phyloP scores from a whole-genome alignment of 2,113 vertebrate genomes.

The Albula glossodonta region DNA sequence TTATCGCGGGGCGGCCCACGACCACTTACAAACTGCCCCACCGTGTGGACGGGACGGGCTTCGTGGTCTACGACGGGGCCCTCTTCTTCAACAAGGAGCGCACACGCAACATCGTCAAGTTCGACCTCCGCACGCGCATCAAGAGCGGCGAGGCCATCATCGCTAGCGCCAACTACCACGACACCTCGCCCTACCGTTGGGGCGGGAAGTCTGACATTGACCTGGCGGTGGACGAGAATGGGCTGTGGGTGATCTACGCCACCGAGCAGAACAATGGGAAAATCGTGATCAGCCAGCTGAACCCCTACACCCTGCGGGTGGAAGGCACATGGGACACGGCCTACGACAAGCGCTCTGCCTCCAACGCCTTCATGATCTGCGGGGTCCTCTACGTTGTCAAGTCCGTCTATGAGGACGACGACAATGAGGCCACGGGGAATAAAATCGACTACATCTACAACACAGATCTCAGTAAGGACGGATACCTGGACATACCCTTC shows the following conservation, averaged over 20 bases:
- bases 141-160: slow-evolving; percentile 99
- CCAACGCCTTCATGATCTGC: slow-evolving; percentile 99
- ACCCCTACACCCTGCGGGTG: slow-evolving; percentile 92
- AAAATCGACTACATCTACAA: slow-evolving; percentile 99
- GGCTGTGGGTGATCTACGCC: slow-evolving; percentile 98
- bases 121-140: slow-evolving; percentile 92
- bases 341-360: slow-evolving; percentile 96
- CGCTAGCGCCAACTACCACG: slow-evolving; percentile 95
- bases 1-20: slow-evolving; percentile 92
- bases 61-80: slow-evolving; percentile 95
- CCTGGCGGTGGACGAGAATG: slow-evolving; percentile 95
- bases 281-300: slow-evolving; percentile 95
- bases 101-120: slow-evolving; percentile 97
- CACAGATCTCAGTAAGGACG: slow-evolving; percentile 94
- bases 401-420: slow-evolving; percentile 95
- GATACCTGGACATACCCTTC: slow-evolving; percentile 90
- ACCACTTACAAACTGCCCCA: slow-evolving; percentile 97
- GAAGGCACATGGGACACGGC: slow-evolving; percentile 98
- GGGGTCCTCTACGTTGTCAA: slow-evolving; percentile 96
- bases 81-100: slow-evolving; percentile 99
- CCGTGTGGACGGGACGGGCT: slow-evolving; percentile 93
- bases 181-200: slow-evolving; percentile 97
- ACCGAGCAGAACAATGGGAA: slow-evolving; percentile 97
- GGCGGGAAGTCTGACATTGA: slow-evolving; percentile 98
- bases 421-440: slow-evolving; percentile 97